Base-by-base conservation (phyloP, 2,113 vertebrate genomes). In the Mobula hypostoma region DNA sequence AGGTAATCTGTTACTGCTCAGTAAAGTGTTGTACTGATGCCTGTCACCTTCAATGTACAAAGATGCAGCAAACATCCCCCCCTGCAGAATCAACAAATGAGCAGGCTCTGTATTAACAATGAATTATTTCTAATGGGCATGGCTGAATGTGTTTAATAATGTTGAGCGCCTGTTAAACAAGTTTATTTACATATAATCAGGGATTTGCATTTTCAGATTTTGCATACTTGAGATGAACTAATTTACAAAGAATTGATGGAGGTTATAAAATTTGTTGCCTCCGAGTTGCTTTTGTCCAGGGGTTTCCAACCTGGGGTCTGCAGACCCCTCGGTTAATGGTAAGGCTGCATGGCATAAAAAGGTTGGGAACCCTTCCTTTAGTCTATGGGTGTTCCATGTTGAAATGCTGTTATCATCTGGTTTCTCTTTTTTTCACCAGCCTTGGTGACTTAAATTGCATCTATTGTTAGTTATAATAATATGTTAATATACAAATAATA, bases 121-220 rank as follows among this genome's bases (percentile, higher is more conserved):
- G 68, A 36, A 91, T 68, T 32, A 91, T 93, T 74, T 72, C 36
- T 40, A 40, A 29, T 72, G 70, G 21, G 68, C 91, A 74, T 93
- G 91, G 70, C 68, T 93, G 70, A 93, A 29, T 74, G 91, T 74
- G 56, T 19, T 74, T 93, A 74, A 91, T 70, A 91, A 93, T 93
- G 7, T 27, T 63, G 48, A 72, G 19, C 56, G 21, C 24, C 70
- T 93, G 91, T 74, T 74, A 36, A 93, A 74, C 5, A 74, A 93
- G 74, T 7, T 56, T 40, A 74, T 70, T 93, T 74, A 48, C 14
- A 15, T 40, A 93, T 76, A 76, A 76, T 76, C 91, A 93, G 70
- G 74, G 36, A 40, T 93, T 93, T 93, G 91, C 91, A 93, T 93
- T 93, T 93, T 93, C 91, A 93, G 70, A 7, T 76, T 93, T 93